phyloP scores from a whole-genome alignment of 2,797 vertebrate genomes.

The Gadopsis bispinosus region DNA sequence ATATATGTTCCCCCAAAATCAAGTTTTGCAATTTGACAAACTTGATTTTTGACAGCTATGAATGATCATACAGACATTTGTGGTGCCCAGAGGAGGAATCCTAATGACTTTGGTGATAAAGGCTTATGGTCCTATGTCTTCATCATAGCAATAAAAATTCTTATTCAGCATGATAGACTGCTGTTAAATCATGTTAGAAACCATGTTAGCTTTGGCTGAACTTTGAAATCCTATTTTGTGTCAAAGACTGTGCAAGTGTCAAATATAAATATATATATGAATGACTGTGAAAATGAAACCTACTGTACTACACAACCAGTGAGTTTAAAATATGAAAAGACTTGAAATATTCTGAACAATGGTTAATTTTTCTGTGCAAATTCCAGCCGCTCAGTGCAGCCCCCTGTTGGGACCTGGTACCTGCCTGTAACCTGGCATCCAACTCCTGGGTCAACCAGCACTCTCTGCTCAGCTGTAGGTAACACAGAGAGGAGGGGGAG shows the following conservation, averaged over 20 bases:
- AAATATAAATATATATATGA: neutral
- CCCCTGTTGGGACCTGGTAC: conserved; percentile 65
- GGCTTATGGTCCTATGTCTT: neutral
- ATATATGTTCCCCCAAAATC: neutral
- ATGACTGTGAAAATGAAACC: conserved; percentile 30
- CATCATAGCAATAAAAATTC: neutral
- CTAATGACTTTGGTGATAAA: neutral
- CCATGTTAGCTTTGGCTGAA: neutral
- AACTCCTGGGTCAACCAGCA: conserved; percentile 64
- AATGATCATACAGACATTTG: neutral
- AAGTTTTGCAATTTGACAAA: neutral
- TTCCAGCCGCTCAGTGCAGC: conserved; percentile 35
- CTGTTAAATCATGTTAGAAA: neutral
- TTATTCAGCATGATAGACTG: neutral
- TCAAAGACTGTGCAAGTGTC: neutral
- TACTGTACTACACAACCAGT: conserved; percentile 7
- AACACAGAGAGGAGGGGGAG: conserved; percentile 70
- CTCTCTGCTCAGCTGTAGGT: conserved; percentile 72
- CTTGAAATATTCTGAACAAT: conserved; percentile 45
- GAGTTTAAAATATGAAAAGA: conserved; percentile 44
- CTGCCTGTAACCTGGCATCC: conserved; percentile 74
- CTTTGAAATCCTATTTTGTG: neutral
- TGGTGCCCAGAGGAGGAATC: neutral
- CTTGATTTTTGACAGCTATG: neutral
- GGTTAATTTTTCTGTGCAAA: conserved; percentile 33